Conservation (phyloP, 2,797 vertebrate species). For the Artibeus lituratus region DNA sequence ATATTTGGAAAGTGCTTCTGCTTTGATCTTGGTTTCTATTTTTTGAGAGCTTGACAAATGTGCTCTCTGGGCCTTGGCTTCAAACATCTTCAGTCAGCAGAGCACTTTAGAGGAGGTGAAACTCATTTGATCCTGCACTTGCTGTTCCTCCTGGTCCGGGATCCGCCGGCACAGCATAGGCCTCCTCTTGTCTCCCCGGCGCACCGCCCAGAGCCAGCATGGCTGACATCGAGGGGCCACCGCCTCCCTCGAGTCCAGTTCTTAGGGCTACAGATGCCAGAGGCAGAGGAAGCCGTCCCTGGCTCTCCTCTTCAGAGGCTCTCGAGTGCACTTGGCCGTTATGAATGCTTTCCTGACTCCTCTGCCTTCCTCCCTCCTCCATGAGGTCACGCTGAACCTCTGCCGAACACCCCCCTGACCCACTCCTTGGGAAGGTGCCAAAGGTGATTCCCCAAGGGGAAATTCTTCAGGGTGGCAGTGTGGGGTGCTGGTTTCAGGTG, state of each 20-base stretch:
- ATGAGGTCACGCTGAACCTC: not conserved
- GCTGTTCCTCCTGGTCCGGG: slow-evolving; percentile 70
- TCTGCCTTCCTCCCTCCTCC: not conserved
- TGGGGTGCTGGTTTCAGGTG: not conserved
- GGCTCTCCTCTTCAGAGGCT: not conserved
- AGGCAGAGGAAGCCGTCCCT: accelerated
- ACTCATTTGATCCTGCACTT: slow-evolving; percentile 83
- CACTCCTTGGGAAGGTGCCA: not conserved
- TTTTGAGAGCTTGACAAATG: slow-evolving; percentile 87
- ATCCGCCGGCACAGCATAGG: slow-evolving; percentile 32
- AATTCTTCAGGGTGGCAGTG: not conserved
- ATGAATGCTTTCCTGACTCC: not conserved
- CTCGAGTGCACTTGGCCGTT: not conserved
- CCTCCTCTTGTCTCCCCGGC: slow-evolving; percentile 47
- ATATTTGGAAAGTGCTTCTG: slow-evolving; percentile 85
- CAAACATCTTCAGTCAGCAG: slow-evolving; percentile 81
- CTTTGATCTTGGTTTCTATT: slow-evolving; percentile 87
- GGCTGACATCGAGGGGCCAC: not conserved
- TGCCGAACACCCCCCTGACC: not conserved
- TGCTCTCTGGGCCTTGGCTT: slow-evolving; percentile 84
- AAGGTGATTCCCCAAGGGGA: not conserved
- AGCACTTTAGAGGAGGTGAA: slow-evolving; percentile 80
- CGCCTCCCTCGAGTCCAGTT: not conserved
- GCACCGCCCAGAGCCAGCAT: not conserved
- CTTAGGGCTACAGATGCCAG: not conserved